Base-by-base conservation (phyloP, 2,888 invertebrate genomes). In the Drosophila infuscata region DNA sequence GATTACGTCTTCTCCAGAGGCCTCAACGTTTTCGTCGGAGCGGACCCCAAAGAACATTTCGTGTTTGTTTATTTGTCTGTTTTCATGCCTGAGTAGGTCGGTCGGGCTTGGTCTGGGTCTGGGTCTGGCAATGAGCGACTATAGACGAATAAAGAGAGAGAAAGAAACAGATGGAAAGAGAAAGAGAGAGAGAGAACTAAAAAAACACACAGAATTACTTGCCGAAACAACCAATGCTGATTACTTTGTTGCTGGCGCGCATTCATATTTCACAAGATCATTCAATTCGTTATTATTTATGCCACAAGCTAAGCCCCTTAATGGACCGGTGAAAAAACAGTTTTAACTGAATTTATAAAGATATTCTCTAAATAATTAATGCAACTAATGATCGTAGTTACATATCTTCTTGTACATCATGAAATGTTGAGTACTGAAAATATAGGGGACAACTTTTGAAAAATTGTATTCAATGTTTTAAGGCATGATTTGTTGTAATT, bases 11-110 rank as follows among this genome's bases (percentile, higher is more conserved):
- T 65, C 57, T 49, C 54, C 62, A 57, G 60, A 29, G 49, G 51
- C 36, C 38, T 11, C 72, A 30, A 20, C 60, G 30, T 51, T 61
- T 64, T 56, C 36, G 30, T 3, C 29, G 29, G 4, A 15, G 25
- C 46, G 30, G 43, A 48, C 35, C 20, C 38, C 41, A 35, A 61
- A 68, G 63, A 74, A 79, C 64, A 54, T 43, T 58, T 15, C 69
- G 53, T 78, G 58, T 78, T 75, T 75, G 70, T 77, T 83, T 81
- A 72, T 58, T 69, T 74, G 41, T 71, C 41, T 76, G 73, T 66
- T 89, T 46, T 89, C 67, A 84, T 76, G 83, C 71, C 59, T 74
- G 83, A 84, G 76, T 87, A 89, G 89, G 65, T 84, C 71, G 88
- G 52, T 65, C 60, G 48, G 68, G 61, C 59, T 61, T 36, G 62